These are phyloP conservation scores for Alligator sinensis DNA, from an alignment of 2,113 vertebrate species.

Conservation along the genomic window DNA sequence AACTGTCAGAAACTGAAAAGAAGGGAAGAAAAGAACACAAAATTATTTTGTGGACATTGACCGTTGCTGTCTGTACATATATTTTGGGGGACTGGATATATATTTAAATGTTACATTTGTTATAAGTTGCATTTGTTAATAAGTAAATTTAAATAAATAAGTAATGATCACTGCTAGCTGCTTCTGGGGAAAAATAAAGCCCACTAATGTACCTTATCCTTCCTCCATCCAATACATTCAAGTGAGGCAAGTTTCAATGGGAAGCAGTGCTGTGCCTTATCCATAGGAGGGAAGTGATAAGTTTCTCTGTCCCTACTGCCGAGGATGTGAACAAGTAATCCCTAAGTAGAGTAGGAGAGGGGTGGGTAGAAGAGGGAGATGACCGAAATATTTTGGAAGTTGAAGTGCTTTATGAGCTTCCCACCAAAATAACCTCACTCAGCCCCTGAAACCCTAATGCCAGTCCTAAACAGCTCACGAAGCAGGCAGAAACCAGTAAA, in stretches of 20 bases:
- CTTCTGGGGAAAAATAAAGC: neutral
- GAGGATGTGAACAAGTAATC: neutral
- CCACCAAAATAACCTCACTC: neutral
- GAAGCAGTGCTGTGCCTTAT: neutral
- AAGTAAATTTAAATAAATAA: no score
- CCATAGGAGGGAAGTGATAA: neutral
- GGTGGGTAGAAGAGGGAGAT: neutral
- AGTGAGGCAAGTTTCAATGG: neutral
- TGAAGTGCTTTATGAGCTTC: neutral
- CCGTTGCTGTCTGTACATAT: no score
- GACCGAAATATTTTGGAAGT: no score
- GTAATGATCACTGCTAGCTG: neutral
- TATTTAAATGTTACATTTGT: no score
- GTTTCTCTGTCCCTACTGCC: neutral
- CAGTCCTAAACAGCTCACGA: neutral
- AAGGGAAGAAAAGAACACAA: no score
- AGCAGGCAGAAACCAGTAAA: rapidly evolving
- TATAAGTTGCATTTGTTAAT: no score
- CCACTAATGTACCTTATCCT: neutral
- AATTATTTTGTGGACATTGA: no score
- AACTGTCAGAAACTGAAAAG: no score
- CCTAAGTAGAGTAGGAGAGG: neutral
- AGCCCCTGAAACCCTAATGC: neutral
- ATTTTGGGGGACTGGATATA: no score
- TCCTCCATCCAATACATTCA: neutral